phyloP scores from a whole-genome alignment of 2,797 vertebrate species.

The Coluber constrictor region DNA sequence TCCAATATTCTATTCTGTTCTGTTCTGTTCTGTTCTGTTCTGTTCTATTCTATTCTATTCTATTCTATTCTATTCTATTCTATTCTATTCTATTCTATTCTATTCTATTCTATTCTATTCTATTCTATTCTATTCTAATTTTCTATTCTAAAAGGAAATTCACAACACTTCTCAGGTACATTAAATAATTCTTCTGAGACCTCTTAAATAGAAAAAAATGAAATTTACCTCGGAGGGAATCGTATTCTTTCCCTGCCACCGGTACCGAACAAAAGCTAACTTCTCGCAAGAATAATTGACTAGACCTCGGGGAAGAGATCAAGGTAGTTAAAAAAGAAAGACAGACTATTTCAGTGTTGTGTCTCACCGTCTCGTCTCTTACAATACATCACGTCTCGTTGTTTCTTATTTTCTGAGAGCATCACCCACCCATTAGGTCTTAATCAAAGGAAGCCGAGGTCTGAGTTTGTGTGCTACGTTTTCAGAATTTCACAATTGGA shows the following conservation, averaged over 20 bases:
- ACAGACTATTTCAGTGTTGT: not conserved
- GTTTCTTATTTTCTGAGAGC: not conserved
- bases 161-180: not conserved
- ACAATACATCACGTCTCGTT: not conserved
- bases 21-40: too few species aligned
- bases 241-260: not conserved
- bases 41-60: too few species aligned
- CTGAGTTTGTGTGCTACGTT: not conserved
- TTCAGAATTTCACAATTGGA: not conserved
- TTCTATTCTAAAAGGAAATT: not conserved
- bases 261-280: not conserved
- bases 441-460: not conserved
- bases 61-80: too few species aligned
- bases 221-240: not conserved
- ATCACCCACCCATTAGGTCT: not conserved
- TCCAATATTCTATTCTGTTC: too few species aligned
- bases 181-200: not conserved
- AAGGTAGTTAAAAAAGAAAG: not conserved
- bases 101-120: too few species aligned
- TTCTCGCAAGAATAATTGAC: not conserved
- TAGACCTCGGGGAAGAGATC: not conserved
- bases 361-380: not conserved
- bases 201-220: not conserved
- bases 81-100: too few species aligned
- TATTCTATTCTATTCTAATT: too few species aligned